Conservation (phyloP, 2,113 vertebrate species). For the Thalassoma bifasciatum region DNA sequence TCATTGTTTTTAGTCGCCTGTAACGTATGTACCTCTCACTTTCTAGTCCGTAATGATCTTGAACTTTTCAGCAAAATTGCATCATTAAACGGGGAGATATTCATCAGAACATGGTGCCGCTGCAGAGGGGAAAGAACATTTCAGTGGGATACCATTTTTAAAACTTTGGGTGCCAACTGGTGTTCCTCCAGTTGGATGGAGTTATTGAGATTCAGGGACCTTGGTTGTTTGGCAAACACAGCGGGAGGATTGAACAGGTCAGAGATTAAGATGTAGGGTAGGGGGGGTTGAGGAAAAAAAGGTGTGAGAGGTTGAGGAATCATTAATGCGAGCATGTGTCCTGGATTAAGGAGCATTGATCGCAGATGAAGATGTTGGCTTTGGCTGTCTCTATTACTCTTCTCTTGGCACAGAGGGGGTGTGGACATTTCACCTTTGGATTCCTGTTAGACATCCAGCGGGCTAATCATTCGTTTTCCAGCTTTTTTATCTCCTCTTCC, state of each 20-base stretch:
- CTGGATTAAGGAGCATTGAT: constrained; percentile 70
- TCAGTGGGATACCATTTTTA: constrained; percentile 1
- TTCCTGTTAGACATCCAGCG: constrained; percentile 16
- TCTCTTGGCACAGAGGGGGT: neutral
- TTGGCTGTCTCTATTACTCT: constrained; percentile 65
- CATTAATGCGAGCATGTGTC: constrained; percentile 66
- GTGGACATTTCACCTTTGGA: constrained; percentile 47
- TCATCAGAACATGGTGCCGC: constrained; percentile 22
- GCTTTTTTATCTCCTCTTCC: constrained; percentile 5
- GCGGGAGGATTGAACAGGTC: constrained; percentile 13
- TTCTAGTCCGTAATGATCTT: constrained; percentile 53
- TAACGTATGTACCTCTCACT: constrained; percentile 64
- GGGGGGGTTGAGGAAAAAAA: neutral
- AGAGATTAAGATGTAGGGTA: constrained; percentile 9
- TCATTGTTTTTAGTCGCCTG: constrained; percentile 51
- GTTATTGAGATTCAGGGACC: constrained; percentile 4
- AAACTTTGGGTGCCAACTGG: neutral
- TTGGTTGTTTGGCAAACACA: constrained; percentile 21
- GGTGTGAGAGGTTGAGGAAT: constrained; percentile 49
- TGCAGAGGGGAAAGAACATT: neutral
- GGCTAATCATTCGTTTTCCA: constrained; percentile 26
- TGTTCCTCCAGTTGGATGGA: neutral
- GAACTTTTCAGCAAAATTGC: constrained; percentile 54
- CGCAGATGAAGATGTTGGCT: constrained; percentile 50
- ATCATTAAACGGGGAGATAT: constrained; percentile 52